A percentile compares a stretch with the other conserved stretches of the same genome.
Conservation (phyloP, 2,113 vertebrate genomes). For the Gallinago undulata region DNA sequence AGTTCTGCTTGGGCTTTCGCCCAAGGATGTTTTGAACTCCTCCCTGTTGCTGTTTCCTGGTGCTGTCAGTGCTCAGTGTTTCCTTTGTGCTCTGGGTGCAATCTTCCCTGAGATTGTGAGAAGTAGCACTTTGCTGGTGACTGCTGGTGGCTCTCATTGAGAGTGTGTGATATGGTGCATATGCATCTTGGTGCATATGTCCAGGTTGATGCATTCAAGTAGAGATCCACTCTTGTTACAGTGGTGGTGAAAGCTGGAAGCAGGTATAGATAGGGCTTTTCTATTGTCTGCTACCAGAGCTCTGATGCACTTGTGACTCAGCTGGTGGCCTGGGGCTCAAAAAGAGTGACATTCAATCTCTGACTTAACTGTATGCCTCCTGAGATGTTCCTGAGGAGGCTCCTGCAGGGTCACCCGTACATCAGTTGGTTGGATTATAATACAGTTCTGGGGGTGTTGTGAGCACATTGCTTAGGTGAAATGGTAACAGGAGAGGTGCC, state of each 20-base stretch:
- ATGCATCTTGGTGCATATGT: accelerated
- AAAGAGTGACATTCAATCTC: not conserved
- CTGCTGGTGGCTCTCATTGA: accelerated
- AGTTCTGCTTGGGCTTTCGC: too few relatives aligned
- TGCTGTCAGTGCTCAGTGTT: not conserved
- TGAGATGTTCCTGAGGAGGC: not conserved
- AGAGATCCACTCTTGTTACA: not conserved
- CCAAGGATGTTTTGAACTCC: not conserved
- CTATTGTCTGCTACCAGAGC: not conserved
- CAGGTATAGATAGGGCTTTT: not conserved
- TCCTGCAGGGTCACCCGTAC: not conserved
- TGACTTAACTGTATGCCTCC: not conserved
- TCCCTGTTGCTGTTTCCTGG: not conserved
- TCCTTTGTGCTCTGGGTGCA: not conserved
- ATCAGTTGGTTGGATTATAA: not conserved
- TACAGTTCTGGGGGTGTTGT: not conserved
- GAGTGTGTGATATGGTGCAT: not conserved
- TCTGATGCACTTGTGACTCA: not conserved
- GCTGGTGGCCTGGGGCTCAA: not conserved
- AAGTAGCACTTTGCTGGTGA: not conserved
- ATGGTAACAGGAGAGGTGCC: not conserved
- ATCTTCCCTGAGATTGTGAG: not conserved
- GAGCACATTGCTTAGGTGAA: not conserved
- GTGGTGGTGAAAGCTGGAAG: not conserved
- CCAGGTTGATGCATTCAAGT: not conserved